Evolutionary conservation across 2,888 invertebrate species (phyloP).

Genomic region (Leptarthrus brevirostris): DNA sequence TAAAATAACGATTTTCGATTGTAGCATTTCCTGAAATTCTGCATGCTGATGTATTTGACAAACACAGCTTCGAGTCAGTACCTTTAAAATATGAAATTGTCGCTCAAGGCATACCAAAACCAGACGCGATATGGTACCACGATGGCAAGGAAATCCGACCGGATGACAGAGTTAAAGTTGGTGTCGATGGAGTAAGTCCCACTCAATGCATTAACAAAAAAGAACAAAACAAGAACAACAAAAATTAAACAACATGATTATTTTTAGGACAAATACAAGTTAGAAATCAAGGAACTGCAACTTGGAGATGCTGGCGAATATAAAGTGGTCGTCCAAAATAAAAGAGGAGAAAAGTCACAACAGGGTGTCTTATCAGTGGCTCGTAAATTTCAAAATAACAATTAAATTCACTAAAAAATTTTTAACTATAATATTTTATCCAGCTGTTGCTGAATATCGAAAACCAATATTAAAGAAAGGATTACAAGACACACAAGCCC

Average conservation of each 20-base stretch:
- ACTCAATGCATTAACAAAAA: not conserved
- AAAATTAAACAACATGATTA: no score
- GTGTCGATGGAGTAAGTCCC: slow-evolving; percentile 70
- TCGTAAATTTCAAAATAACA: slow-evolving; percentile 69
- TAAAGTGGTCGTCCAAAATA: slow-evolving; percentile 84
- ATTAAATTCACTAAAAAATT: not conserved
- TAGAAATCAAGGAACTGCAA: slow-evolving; percentile 78
- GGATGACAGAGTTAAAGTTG: slow-evolving; percentile 73
- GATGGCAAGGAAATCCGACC: slow-evolving; percentile 79
- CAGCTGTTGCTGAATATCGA: slow-evolving; percentile 82
- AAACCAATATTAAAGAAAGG: slow-evolving; percentile 80
- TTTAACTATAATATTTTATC: slow-evolving; percentile 2
- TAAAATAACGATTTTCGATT: slow-evolving; percentile 55
- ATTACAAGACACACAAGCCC: slow-evolving; percentile 76
- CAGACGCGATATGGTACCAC: slow-evolving; percentile 82
- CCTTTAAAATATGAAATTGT: slow-evolving; percentile 82
- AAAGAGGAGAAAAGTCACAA: slow-evolving; percentile 81
- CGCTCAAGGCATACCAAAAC: slow-evolving; percentile 81
- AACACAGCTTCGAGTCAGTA: slow-evolving; percentile 82
- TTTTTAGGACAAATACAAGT: slow-evolving; percentile 73
- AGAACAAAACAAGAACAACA: not conserved
- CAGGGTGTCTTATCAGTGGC: slow-evolving; percentile 80
- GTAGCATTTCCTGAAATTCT: slow-evolving; percentile 79
- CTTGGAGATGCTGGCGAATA: slow-evolving; percentile 84
- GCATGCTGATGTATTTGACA: slow-evolving; percentile 79